These are phyloP conservation scores for Sweltsa coloradensis DNA, from an alignment of 1,140 invertebrate genomes.

Conservation along the genomic window DNA sequence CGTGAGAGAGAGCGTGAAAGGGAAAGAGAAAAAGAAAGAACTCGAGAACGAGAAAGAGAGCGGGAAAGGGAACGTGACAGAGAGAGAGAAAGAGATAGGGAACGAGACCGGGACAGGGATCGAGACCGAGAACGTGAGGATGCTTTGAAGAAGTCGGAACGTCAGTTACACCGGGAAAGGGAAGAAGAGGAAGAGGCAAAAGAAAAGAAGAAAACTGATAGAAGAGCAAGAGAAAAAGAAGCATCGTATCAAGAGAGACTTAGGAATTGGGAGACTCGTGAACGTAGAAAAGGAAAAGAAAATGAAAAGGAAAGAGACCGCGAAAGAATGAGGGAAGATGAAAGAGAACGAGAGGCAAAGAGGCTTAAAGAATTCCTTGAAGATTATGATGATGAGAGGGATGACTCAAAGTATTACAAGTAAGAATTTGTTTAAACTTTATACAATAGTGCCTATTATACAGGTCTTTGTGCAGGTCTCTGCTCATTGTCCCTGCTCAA, in stretches of 20 bases:
- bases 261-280: conserved; percentile 84
- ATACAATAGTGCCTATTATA: too few species aligned
- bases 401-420: conserved; percentile 96
- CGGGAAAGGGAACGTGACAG: conserved; percentile 15
- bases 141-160: conserved; percentile 35
- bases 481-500: too few species aligned
- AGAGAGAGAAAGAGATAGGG: conserved; percentile 15
- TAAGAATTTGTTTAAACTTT: conserved; percentile 35
- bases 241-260: conserved; percentile 73
- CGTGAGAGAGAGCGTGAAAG: conserved; percentile 15
- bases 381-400: conserved; percentile 96
- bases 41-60: conserved; percentile 26
- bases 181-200: conserved; percentile 85
- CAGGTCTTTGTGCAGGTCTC: too few species aligned
- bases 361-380: conserved; percentile 94
- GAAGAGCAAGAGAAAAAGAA: conserved; percentile 86
- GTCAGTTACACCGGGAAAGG: conserved; percentile 57
- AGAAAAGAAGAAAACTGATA: conserved; percentile 80
- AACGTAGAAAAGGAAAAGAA: conserved; percentile 85
- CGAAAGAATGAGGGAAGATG: conserved; percentile 69
- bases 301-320: conserved; percentile 83
- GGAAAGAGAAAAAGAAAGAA: conserved; percentile 36
- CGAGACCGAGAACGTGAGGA: conserved; percentile 34
- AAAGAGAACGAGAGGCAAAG: conserved; percentile 80
- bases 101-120: conserved; percentile 21